phyloP scores from a whole-genome alignment of 2,113 vertebrate species.

The Mesitornis unicolor region DNA sequence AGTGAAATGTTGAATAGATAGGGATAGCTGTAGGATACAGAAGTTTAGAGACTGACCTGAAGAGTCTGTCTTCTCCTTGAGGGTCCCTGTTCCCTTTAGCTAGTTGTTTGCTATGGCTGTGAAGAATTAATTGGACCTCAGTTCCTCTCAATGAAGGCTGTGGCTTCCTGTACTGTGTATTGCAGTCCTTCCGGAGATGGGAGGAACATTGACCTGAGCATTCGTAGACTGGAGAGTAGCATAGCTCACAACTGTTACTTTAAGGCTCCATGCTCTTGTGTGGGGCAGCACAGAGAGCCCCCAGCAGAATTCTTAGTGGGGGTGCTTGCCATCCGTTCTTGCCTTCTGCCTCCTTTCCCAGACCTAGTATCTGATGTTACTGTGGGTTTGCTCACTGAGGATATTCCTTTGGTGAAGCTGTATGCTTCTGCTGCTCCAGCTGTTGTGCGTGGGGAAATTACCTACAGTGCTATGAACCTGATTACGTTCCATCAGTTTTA shows the following conservation, averaged over 20 bases:
- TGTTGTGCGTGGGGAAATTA: not conserved
- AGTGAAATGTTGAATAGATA: not conserved
- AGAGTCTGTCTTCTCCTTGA: not conserved
- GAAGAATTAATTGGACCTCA: not conserved
- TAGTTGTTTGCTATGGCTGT: not conserved
- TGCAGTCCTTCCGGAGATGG: not conserved
- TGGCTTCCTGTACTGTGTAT: not conserved
- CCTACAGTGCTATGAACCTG: not conserved
- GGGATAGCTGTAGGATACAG: not conserved
- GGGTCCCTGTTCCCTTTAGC: not conserved
- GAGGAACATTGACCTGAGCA: not conserved
- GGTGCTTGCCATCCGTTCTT: not conserved
- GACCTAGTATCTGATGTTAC: not conserved
- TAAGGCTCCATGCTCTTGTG: not conserved
- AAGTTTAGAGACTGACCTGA: not conserved
- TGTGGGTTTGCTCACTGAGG: not conserved
- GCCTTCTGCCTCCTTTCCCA: not conserved
- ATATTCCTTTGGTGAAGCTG: not conserved
- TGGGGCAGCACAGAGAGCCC: not conserved
- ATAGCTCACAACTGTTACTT: not conserved
- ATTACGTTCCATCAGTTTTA: not conserved
- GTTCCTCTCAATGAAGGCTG: not conserved
- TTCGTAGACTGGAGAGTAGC: not conserved
- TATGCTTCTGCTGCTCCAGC: not conserved
- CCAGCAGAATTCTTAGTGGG: not conserved